These are phyloP conservation scores for Galerucella calmariensis DNA, from an alignment of 2,888 invertebrate species.

Conservation along the genomic window DNA sequence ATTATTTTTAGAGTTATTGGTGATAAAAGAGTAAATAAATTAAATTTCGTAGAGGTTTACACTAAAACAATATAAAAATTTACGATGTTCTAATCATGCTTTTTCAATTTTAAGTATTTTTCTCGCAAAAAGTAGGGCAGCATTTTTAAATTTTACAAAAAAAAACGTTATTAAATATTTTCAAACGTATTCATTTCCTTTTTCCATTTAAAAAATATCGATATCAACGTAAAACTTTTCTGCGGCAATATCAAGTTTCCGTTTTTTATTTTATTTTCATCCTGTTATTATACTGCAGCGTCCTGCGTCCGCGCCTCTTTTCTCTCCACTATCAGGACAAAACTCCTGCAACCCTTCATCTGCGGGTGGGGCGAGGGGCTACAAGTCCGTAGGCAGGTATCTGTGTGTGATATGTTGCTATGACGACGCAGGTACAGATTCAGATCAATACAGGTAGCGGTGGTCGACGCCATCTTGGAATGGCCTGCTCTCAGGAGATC, in stretches of 20 bases:
- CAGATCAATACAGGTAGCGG: constrained; percentile 49
- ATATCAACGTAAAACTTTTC: not conserved
- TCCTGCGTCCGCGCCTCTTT: constrained; percentile 20
- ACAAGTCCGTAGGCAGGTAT: constrained; percentile 42
- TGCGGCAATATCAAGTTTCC: not conserved
- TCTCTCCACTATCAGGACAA: constrained; percentile 31
- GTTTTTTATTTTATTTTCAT: constrained; percentile 6
- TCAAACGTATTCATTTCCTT: not conserved
- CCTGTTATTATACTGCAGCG: constrained; percentile 2
- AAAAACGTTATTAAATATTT: not conserved
- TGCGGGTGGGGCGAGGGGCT: constrained; percentile 26
- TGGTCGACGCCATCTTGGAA: constrained; percentile 45
- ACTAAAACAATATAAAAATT: too few relatives aligned
- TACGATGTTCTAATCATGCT: too few relatives aligned
- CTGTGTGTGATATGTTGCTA: constrained; percentile 51
- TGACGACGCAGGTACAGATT: constrained; percentile 46
- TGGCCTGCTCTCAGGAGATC: constrained; percentile 50
- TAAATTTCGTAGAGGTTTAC: too few relatives aligned
- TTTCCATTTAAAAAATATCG: not conserved
- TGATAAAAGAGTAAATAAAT: too few relatives aligned
- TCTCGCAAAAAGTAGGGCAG: too few relatives aligned
- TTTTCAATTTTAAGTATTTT: too few relatives aligned
- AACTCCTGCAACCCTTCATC: constrained; percentile 42
- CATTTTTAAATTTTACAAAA: too few relatives aligned
- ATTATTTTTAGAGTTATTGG: too few relatives aligned